A percentile compares a stretch with the other conserved stretches of the same genome.
These are phyloP conservation scores for Platypus cylindrus DNA, from an alignment of 2,888 invertebrate genomes.

Conservation along the genomic window DNA sequence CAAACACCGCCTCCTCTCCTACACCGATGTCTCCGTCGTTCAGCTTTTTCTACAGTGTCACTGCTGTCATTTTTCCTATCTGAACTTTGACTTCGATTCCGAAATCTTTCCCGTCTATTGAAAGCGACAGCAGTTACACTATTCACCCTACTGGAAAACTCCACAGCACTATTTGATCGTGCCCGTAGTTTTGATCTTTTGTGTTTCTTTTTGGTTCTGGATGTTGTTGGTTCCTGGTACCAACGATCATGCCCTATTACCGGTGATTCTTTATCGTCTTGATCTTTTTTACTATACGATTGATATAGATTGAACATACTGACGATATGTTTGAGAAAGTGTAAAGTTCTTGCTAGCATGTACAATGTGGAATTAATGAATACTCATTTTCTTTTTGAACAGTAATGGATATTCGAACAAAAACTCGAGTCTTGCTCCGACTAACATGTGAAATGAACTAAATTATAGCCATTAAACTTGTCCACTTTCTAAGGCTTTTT, in stretches of 20 bases:
- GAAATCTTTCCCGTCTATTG: slow-evolving; percentile 45
- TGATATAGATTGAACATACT: slow-evolving; percentile 67
- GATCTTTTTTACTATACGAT: slow-evolving; percentile 46
- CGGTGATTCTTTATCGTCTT: slow-evolving; percentile 42
- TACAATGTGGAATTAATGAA: too few species aligned
- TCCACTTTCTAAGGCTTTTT: too few species aligned
- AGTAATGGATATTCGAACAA: too few species aligned
- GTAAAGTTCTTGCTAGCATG: too few species aligned
- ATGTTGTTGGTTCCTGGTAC: slow-evolving; percentile 55
- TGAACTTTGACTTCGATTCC: slow-evolving; percentile 51
- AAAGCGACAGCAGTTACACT: slow-evolving; percentile 50
- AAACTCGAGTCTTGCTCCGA: too few species aligned
- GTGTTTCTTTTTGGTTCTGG: slow-evolving; percentile 30
- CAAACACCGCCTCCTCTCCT: too few species aligned
- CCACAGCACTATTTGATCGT: slow-evolving; percentile 55
- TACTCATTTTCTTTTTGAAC: too few species aligned
- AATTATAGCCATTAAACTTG: too few species aligned
- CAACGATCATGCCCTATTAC: slow-evolving; percentile 73
- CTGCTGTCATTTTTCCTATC: slow-evolving; percentile 48
- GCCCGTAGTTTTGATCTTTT: slow-evolving; percentile 44
- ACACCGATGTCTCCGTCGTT: too few species aligned
- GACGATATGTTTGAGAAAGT: neutral
- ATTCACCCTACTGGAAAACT: slow-evolving; percentile 49
- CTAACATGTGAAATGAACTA: too few species aligned
- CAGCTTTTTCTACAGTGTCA: too few species aligned